Conservation (phyloP, 2,888 invertebrate species). For the Stenolophus ochropezus region DNA sequence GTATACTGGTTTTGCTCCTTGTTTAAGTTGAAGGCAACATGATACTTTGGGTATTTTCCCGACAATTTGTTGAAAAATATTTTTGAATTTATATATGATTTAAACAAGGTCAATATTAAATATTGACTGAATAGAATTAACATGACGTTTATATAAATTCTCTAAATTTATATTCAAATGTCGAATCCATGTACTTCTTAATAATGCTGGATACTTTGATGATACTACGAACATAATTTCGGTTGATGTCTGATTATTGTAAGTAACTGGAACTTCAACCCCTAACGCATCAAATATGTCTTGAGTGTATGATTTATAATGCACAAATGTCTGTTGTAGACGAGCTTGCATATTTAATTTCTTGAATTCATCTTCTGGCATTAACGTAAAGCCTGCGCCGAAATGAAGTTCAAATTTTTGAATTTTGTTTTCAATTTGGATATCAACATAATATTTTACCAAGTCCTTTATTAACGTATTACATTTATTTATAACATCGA, state of each 20-base stretch:
- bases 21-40: background rate
- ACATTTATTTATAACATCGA: too few relatives aligned
- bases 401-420: slow-evolving; percentile 61
- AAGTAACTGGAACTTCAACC: slow-evolving; percentile 50
- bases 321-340: slow-evolving; percentile 42
- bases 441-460: background rate
- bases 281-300: slow-evolving; percentile 57
- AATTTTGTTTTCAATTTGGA: background rate
- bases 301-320: slow-evolving; percentile 60
- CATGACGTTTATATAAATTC: background rate
- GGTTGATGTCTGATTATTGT: slow-evolving; percentile 41
- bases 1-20: background rate
- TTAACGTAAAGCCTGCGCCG: slow-evolving; percentile 58
- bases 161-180: slow-evolving; percentile 48
- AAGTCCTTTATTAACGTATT: too few relatives aligned
- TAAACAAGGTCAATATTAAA: background rate
- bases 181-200: slow-evolving; percentile 58
- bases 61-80: background rate
- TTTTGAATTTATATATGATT: background rate
- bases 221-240: slow-evolving; percentile 58
- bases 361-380: slow-evolving; percentile 46
- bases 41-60: background rate
- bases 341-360: slow-evolving; percentile 18
- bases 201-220: slow-evolving; percentile 42
- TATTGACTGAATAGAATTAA: background rate